phyloP scores from a whole-genome alignment of 2,113 vertebrate species.

The Phoxinus phoxinus region DNA sequence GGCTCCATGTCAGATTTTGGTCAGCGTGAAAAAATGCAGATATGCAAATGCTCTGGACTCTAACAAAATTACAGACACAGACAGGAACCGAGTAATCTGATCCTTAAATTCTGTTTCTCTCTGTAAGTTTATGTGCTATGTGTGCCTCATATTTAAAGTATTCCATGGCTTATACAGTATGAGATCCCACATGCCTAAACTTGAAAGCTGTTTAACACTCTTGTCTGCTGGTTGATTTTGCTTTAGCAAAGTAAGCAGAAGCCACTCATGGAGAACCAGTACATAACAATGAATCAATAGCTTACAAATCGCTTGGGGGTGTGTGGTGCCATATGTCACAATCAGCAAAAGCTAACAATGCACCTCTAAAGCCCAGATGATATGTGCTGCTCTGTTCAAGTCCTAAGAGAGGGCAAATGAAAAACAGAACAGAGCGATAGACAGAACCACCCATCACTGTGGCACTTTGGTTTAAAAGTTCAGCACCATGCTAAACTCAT shows the following conservation, averaged over 20 bases:
- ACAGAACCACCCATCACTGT: not conserved
- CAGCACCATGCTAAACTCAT: not conserved
- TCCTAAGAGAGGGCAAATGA: conserved; percentile 4
- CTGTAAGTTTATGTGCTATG: not conserved
- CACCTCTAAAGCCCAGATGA: conserved; percentile 17
- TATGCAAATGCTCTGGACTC: conserved; percentile 9
- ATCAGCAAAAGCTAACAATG: conserved; percentile 30
- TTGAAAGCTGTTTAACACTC: conserved; percentile 20
- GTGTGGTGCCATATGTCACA: conserved; percentile 30
- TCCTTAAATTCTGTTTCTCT: not conserved
- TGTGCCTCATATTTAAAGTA: not conserved
- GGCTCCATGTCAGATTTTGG: conserved; percentile 19
- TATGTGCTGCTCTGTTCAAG: conserved; percentile 17
- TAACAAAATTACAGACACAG: not conserved
- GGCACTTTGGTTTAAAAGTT: conserved; percentile 3
- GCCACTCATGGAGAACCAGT: conserved; percentile 11
- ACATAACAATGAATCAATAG: conserved; percentile 40
- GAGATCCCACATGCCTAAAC: not conserved
- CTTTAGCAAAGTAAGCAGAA: conserved; percentile 12
- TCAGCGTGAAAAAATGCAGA: conserved; percentile 15
- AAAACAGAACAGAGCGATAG: conserved; percentile 25
- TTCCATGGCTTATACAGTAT: not conserved
- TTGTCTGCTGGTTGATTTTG: not conserved
- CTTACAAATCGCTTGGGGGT: conserved; percentile 32
- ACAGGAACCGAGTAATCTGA: conserved; percentile 1